Percentiles rank a stretch among this genome's conserved stretches.
Conservation (phyloP, 2,888 invertebrate genomes). For the Pasiphila rectangulata region DNA sequence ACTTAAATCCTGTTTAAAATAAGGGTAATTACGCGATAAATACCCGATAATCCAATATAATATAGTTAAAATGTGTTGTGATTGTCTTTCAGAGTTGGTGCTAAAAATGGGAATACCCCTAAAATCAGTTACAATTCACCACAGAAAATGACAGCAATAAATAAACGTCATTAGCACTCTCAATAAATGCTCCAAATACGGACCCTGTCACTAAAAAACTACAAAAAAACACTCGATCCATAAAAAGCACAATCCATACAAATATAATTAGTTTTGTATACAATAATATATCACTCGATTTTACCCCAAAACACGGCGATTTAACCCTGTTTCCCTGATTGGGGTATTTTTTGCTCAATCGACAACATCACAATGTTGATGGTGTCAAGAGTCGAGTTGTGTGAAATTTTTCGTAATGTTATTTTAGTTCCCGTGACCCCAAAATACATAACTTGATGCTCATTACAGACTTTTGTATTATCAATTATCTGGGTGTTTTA, state of each 20-base stretch:
- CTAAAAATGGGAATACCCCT: too few species aligned
- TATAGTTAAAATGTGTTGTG: too few species aligned
- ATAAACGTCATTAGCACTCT: conserved; percentile 41
- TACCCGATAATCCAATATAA: too few species aligned
- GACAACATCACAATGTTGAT: conserved; percentile 60
- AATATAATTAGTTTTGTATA: conserved; percentile 74
- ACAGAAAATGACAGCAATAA: conserved; percentile 47
- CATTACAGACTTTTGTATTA: too few species aligned
- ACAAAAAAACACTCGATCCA: conserved; percentile 32
- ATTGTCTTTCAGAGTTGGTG: too few species aligned
- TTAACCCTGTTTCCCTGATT: conserved; percentile 67
- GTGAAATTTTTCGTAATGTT: conserved; percentile 58
- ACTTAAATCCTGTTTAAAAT: too few species aligned
- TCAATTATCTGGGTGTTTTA: too few species aligned
- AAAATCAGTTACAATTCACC: conserved; percentile 47
- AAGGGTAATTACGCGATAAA: too few species aligned
- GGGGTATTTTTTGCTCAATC: conserved; percentile 62
- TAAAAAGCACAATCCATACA: conserved; percentile 62
- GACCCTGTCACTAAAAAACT: conserved; percentile 44
- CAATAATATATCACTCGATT: conserved; percentile 61
- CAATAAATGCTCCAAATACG: conserved; percentile 47
- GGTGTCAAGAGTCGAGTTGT: conserved; percentile 65
- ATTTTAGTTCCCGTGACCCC: conserved; percentile 61
- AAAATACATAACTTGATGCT: background rate
- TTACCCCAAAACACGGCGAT: conserved; percentile 76